phyloP scores from a whole-genome alignment of 2,113 vertebrate species.

The Pampusana beccarii region DNA sequence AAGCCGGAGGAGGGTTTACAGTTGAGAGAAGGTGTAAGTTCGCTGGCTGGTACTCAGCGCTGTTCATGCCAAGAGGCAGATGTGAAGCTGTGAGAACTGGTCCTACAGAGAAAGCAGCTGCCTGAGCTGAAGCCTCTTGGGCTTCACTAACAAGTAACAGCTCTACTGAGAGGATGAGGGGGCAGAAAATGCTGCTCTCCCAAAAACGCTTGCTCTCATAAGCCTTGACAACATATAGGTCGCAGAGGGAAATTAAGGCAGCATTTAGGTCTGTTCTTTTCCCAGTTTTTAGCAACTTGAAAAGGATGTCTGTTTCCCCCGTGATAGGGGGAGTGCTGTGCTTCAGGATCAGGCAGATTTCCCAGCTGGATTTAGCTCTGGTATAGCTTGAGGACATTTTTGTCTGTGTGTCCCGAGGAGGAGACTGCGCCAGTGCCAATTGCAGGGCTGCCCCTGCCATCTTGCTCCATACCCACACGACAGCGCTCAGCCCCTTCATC shows the following conservation, averaged over 20 bases:
- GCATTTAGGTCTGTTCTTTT: neutral
- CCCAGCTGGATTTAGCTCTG: no score
- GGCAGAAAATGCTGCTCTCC: neutral
- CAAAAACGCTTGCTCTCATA: rapidly evolving
- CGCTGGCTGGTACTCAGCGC: neutral
- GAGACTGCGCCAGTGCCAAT: no score
- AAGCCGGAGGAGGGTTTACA: neutral
- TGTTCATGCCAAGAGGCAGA: constrained; percentile 1
- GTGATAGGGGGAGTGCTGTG: neutral
- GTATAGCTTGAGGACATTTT: no score
- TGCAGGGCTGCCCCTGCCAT: no score
- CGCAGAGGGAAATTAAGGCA: neutral
- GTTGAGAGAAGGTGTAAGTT: neutral
- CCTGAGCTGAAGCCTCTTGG: neutral
- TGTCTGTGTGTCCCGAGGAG: no score
- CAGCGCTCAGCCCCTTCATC: rapidly evolving
- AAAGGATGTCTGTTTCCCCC: neutral
- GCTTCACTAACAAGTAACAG: neutral
- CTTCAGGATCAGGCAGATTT: no score
- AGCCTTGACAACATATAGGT: rapidly evolving
- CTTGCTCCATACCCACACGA: neutral
- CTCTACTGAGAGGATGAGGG: neutral
- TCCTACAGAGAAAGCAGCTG: constrained; percentile 21
- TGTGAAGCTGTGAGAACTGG: constrained; percentile 8
- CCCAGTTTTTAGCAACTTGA: neutral